Conservation (phyloP, 2,797 vertebrate species). For the Clarias fuscus region DNA sequence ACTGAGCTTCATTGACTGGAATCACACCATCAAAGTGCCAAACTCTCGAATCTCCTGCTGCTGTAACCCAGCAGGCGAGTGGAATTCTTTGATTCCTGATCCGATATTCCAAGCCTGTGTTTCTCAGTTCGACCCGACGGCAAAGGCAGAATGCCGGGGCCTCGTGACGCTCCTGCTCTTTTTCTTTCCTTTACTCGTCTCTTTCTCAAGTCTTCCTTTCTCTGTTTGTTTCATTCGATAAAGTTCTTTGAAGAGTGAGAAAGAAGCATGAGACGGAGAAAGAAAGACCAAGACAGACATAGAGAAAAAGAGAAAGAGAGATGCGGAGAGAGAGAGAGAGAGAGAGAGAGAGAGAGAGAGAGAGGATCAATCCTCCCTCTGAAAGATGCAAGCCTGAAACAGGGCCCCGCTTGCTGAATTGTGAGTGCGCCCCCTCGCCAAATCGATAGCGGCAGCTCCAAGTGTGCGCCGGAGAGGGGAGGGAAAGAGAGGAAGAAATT, state of each 20-base stretch:
- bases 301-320: constrained; percentile 26
- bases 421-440: constrained; percentile 65
- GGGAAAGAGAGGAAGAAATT: constrained; percentile 43
- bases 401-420: constrained; percentile 62
- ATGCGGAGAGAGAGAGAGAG: constrained; percentile 36
- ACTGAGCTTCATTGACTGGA: constrained; percentile 39
- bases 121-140: constrained; percentile 29
- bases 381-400: constrained; percentile 70
- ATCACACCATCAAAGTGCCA: constrained; percentile 48
- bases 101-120: constrained; percentile 45
- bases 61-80: constrained; percentile 39
- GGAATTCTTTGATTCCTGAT: constrained; percentile 49
- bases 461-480: constrained; percentile 53
- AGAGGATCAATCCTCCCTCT: constrained; percentile 71
- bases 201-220: constrained; percentile 52
- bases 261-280: constrained; percentile 41
- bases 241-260: constrained; percentile 72
- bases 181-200: constrained; percentile 37
- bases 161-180: constrained; percentile 54
- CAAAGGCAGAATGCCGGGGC: constrained; percentile 30
- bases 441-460: constrained; percentile 66
- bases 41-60: constrained; percentile 21
- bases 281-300: constrained; percentile 46
- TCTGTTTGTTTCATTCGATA: constrained; percentile 69
- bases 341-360: constrained; percentile 61